These are phyloP conservation scores for Anseranas semipalmata DNA, from an alignment of 2,113 vertebrate genomes.

Conservation along the genomic window DNA sequence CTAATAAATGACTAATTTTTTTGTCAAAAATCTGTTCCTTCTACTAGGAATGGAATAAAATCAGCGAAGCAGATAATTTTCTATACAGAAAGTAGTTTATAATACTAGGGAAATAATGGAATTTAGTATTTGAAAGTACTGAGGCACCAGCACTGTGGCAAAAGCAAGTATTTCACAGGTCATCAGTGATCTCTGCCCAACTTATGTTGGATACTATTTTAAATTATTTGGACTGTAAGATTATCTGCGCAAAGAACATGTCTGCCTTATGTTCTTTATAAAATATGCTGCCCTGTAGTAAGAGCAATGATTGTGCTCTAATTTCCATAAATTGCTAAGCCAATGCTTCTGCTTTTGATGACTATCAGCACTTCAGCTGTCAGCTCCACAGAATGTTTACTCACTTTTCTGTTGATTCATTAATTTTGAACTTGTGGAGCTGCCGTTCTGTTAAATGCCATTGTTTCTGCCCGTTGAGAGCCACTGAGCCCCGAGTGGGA, in stretches of 20 bases:
- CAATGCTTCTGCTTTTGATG: constrained; percentile 45
- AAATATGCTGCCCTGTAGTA: neutral
- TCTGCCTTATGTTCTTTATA: constrained; percentile 43
- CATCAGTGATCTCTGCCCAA: neutral
- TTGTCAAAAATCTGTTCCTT: neutral
- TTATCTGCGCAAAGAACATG: neutral
- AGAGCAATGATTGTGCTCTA: constrained; percentile 25
- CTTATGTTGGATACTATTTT: neutral
- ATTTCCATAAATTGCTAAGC: constrained; percentile 51
- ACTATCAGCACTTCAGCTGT: constrained; percentile 57
- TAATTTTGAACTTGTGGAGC: constrained; percentile 47
- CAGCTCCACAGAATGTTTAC: constrained; percentile 38
- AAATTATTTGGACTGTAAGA: constrained; percentile 2
- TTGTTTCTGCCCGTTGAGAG: constrained; percentile 32
- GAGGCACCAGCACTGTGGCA: neutral
- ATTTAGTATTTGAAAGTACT: neutral
- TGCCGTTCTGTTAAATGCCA: constrained; percentile 35
- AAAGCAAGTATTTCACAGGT: constrained; percentile 3
- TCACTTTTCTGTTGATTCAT: constrained; percentile 60
- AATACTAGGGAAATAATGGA: neutral
- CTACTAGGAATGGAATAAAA: neutral
- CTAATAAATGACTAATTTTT: neutral
- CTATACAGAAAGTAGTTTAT: neutral
- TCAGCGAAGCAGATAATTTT: neutral
- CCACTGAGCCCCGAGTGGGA: neutral